Percentiles rank a stretch among this genome's conserved stretches.
These are phyloP conservation scores for Drosophila paulistorum DNA, from an alignment of 1,140 invertebrate species.

Conservation along the genomic window DNA sequence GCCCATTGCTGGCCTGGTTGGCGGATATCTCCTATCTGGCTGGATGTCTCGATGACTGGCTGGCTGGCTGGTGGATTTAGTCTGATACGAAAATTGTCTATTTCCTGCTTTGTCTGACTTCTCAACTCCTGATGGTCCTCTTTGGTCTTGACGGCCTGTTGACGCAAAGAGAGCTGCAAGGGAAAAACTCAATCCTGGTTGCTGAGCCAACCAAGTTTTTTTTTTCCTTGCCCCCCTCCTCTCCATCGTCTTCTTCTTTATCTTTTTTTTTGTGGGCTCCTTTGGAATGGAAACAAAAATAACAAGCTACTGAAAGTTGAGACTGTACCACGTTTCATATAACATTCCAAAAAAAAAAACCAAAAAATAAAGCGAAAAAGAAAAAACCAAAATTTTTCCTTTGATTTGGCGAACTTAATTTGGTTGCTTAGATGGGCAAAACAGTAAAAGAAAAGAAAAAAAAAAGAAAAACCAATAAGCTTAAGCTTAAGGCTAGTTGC, in stretches of 20 bases:
- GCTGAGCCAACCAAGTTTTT: constrained; percentile 26
- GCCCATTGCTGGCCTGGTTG: constrained; percentile 28
- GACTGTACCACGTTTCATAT: constrained; percentile 40
- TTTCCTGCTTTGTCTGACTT: constrained; percentile 68
- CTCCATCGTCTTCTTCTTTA: not conserved
- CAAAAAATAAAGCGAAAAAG: constrained; percentile 4
- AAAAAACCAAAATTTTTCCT: constrained; percentile 6
- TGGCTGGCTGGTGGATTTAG: constrained; percentile 2
- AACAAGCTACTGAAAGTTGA: constrained; percentile 47
- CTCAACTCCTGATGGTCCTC: constrained; percentile 24
- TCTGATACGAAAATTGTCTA: constrained; percentile 75
- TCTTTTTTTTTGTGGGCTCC: constrained; percentile 1
- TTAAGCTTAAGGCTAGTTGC: constrained; percentile 8
- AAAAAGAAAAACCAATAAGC: not conserved
- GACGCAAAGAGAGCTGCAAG: constrained; percentile 4
- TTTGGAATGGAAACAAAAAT: constrained; percentile 27
- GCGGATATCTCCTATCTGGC: too few relatives aligned
- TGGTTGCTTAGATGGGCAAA: constrained; percentile 18
- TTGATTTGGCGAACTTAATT: constrained; percentile 34
- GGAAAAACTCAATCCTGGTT: constrained; percentile 6
- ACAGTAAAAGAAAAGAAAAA: not conserved
- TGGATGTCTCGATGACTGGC: too few relatives aligned
- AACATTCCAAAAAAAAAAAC: constrained; percentile 40
- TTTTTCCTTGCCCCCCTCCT: not conserved
- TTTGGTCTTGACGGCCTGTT: not conserved